A percentile compares a stretch with the other conserved stretches of the same genome.
phyloP scores from a whole-genome alignment of 1,140 invertebrate genomes.

The Macrobrachium nipponense region DNA sequence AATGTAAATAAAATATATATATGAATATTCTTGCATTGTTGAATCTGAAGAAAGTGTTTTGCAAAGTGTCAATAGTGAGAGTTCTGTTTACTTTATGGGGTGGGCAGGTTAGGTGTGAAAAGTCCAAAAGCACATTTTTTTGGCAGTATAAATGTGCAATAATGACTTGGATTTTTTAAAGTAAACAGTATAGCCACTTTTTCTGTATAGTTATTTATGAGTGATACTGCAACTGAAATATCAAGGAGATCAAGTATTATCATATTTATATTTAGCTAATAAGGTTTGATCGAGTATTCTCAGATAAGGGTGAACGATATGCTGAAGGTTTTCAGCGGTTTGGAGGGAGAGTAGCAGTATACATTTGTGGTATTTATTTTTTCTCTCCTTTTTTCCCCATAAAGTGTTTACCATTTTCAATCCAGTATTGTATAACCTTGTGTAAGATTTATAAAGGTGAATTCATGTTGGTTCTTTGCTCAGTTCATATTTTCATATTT shows the following conservation, averaged over 20 bases:
- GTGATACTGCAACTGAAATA: constrained; percentile 59
- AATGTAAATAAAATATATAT: too few relatives aligned
- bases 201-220: constrained; percentile 34
- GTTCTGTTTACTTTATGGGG: background rate
- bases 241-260: constrained; percentile 60
- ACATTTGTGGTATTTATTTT: too few relatives aligned
- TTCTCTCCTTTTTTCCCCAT: too few relatives aligned
- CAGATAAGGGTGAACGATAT: background rate
- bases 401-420: too few relatives aligned
- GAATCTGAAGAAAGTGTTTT: too few relatives aligned
- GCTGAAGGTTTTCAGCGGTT: too few relatives aligned
- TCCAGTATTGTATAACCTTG: too few relatives aligned
- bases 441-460: too few relatives aligned
- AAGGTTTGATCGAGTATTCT: constrained; percentile 34
- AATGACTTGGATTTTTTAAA: constrained; percentile 4
- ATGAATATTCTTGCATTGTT: too few relatives aligned
- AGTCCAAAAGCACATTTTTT: constrained; percentile 19
- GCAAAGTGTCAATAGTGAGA: background rate
- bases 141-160: constrained; percentile 9
- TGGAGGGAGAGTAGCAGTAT: too few relatives aligned
- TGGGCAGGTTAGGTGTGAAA: too few relatives aligned
- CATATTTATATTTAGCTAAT: constrained; percentile 59
- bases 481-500: background rate
- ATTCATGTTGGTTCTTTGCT: background rate
- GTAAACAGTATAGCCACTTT: background rate